These are phyloP conservation scores for Microctonus hyperodae DNA, from an alignment of 2,888 invertebrate species.

Conservation along the genomic window DNA sequence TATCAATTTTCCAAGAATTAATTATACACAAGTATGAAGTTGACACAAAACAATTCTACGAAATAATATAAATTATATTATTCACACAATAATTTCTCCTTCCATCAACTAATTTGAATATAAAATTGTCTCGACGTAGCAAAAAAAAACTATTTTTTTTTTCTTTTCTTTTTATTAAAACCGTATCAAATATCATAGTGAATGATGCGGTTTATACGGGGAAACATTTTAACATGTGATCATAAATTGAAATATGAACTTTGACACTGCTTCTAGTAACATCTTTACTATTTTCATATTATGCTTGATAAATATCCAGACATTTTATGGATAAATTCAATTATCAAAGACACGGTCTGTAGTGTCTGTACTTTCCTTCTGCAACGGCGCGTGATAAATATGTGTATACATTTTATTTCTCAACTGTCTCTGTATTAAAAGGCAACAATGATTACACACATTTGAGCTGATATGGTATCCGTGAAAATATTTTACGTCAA, in stretches of 20 bases:
- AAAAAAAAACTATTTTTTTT: neutral
- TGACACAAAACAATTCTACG: neutral
- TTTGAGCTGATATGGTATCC: conserved; percentile 25
- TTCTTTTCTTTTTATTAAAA: neutral
- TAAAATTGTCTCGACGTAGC: neutral
- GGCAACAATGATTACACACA: conserved; percentile 4
- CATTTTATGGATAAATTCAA: neutral
- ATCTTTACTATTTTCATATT: neutral
- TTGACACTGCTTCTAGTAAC: neutral
- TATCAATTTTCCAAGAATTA: conserved; percentile 19
- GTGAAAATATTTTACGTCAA: conserved; percentile 43
- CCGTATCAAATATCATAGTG: neutral
- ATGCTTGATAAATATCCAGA: neutral
- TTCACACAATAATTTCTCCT: neutral
- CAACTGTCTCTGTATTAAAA: neutral
- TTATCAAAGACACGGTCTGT: conserved; percentile 2
- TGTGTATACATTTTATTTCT: neutral
- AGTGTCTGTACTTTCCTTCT: neutral
- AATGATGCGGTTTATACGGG: neutral
- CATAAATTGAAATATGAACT: neutral
- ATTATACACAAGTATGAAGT: neutral
- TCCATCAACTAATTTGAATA: neutral
- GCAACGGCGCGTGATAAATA: conserved; percentile 6
- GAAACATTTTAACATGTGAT: neutral
- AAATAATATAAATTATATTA: conserved; percentile 1